Base-by-base conservation (phyloP, 2,797 vertebrate genomes). In the Sebastes iracundus region DNA sequence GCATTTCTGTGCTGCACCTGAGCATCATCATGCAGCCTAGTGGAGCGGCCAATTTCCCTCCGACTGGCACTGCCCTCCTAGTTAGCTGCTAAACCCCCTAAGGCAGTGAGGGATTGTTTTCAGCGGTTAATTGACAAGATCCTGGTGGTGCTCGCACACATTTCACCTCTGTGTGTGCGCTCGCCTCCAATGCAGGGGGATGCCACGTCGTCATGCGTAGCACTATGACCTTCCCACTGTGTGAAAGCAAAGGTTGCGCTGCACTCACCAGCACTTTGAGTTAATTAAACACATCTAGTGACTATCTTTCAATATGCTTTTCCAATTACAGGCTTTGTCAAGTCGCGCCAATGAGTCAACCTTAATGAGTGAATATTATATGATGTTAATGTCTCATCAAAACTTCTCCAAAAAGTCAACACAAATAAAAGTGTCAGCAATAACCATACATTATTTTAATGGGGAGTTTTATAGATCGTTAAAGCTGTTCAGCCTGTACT, bases 71-170 rank as follows among this genome's bases (percentile, higher is more conserved):
- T 90, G 84, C 92, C 89, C 91, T 88, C 87, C 87, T 90, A 87
- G 90, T 93, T 92, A 88, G 85, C 87, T 77, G 75, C 82, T 83
- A 73, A 92, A 86, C 55, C 88, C 85, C 90, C 87, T 59, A 73
- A 74, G 90, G 89, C 90, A 53, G 84, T 82, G 85, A 90, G 61
- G 83, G 85, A 92, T 92, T 92, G 90, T 89, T 92, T 92, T 92
- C 83, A 77, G 78, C 75, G 2, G 64, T 88, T 92, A 93, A 93
- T 91, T 93, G 93, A 94, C 88, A 93, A 90, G 77, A 88, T 86
- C 85, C 88, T 89, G 86, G 86, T 89, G 83, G 80, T 87, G 18
- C 70, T 16, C 77, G 72, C 77, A 72, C 55, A 79, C 58, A 60
- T 22, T 38, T 38, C 35, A 6, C 58, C 35, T 4, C 32, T 4